Conservation (phyloP, 2,113 vertebrate genomes). For the Azemiops feae region DNA sequence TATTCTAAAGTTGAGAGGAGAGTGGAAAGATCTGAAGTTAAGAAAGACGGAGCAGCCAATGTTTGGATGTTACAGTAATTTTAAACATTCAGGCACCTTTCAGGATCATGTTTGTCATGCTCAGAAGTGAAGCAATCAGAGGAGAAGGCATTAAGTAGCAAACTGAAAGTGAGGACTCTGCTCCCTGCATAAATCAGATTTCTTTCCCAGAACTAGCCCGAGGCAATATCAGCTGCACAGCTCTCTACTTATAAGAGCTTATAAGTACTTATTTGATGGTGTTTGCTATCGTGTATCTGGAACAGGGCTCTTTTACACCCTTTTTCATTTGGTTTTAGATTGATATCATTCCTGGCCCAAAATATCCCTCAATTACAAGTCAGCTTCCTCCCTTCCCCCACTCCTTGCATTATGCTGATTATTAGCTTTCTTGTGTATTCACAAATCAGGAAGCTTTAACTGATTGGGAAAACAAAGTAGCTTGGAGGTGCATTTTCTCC, state of each 20-base stretch:
- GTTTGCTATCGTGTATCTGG: background rate
- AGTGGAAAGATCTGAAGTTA: constrained; percentile 7
- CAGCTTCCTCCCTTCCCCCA: background rate
- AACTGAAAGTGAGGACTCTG: background rate
- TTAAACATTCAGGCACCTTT: constrained; percentile 1
- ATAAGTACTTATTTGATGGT: background rate
- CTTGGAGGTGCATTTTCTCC: background rate
- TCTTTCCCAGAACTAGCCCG: background rate
- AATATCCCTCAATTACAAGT: background rate
- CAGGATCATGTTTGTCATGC: constrained; percentile 1
- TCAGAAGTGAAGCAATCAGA: background rate
- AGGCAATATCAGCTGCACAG: background rate
- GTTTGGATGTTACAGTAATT: constrained; percentile 5
- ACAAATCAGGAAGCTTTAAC: background rate
- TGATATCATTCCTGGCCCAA: background rate
- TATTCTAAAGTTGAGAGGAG: background rate
- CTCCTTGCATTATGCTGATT: background rate
- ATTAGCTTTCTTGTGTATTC: background rate
- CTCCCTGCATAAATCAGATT: background rate
- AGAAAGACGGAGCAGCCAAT: constrained; percentile 4
- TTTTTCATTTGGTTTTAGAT: background rate
- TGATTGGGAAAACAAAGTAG: background rate
- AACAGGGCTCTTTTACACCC: background rate
- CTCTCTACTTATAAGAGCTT: background rate
- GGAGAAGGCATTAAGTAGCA: background rate